Percentiles rank a stretch among this genome's conserved stretches.
Evolutionary conservation across 2,113 vertebrate species (phyloP).

Genomic region (Patagioenas fasciata): DNA sequence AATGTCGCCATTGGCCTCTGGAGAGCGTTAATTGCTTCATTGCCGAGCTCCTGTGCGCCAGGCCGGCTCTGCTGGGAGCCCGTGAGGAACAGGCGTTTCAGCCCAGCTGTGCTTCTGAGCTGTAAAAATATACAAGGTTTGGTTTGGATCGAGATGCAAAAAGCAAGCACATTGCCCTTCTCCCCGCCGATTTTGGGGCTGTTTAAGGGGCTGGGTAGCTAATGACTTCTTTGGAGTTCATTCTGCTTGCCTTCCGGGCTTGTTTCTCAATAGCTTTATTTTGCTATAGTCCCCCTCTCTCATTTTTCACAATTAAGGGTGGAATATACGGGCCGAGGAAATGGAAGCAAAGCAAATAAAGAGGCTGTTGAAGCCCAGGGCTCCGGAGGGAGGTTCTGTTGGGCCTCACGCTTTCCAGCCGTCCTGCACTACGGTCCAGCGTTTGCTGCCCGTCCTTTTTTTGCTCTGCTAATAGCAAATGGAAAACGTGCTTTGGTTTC

Average conservation of each 20-base stretch:
- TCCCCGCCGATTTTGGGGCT: background rate
- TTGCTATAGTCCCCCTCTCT: background rate
- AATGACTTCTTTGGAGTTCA: background rate
- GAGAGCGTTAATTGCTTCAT: background rate
- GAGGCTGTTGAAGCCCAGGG: background rate
- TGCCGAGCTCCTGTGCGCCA: background rate
- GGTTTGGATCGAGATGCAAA: background rate
- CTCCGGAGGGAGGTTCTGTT: background rate
- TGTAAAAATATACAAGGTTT: background rate
- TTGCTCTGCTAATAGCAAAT: background rate
- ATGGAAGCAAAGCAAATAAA: background rate
- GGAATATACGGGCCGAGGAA: background rate
- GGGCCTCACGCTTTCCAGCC: background rate
- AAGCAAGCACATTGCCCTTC: background rate
- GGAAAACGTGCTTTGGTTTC: background rate
- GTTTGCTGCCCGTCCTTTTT: background rate
- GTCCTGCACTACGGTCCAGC: background rate
- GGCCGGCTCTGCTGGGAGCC: background rate
- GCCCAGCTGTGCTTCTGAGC: background rate
- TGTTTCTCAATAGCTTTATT: background rate
- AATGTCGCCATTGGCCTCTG: background rate
- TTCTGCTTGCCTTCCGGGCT: background rate
- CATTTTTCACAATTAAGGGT: background rate
- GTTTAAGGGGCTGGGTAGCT: background rate
- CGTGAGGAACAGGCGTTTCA: fast-evolving